Base-by-base conservation (phyloP, 1,140 invertebrate species). In the Gryon sp. region DNA sequence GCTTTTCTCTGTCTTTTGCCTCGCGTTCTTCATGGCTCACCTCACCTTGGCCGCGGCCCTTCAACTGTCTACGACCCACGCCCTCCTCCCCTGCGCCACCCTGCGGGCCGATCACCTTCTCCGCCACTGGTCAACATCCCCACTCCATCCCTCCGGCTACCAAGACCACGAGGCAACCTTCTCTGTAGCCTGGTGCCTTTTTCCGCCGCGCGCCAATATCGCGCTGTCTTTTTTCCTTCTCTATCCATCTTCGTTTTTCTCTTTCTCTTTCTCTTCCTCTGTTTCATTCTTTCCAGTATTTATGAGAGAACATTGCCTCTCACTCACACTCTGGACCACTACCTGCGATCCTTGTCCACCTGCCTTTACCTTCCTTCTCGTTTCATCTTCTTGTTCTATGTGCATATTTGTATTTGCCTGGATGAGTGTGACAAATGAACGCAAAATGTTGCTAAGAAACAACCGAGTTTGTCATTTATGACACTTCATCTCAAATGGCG, bases 21-120 rank as follows among this genome's bases (percentile, higher is more conserved):
- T 72, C 30, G 63, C 65, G 77, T 76, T 76, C 63, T 62, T 57
- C 73, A 76, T 73, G 62, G 78, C 70, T 77, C 74, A 76, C 48
- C 76, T 79, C 73, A 77, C 79, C 79, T 76, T 80, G 75, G 69
- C 73, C 76, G 72, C 76, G 76, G 74, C 79, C 75, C 78, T 80
- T 79, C 77, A 78, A 78, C 76, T 78, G 74, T 80, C 79, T 80
- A 78, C 75, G 69, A 72, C 81, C 75, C 80, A 63, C 73, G 57
- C 66, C 76, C 76, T 76, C 72, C 66, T 53, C 59, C 69, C 38
- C 55, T 34, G 60, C 43, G 48, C 59, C 69, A 62, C 62, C 62
- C 73, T 50, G 26, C 68, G 69, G 69, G 74, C 80, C 77, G 70
- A 69, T 78, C 76, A 72, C 75, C 72, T 76, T 76, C 68, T 72